Base-by-base conservation (phyloP, 2,797 vertebrate species). In the Protonibea diacanthus region DNA sequence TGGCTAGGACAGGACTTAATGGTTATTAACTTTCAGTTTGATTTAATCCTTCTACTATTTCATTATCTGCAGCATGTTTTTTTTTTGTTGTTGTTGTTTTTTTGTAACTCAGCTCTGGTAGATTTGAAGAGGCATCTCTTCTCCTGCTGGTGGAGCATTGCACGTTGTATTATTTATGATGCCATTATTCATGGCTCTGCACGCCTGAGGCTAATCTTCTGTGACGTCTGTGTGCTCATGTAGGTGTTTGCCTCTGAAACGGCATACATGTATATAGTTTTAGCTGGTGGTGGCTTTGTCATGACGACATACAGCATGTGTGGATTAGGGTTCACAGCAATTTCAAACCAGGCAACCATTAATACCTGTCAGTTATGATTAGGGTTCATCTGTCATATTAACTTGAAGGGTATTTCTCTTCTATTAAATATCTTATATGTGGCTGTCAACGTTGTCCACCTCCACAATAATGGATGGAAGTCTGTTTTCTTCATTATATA, bases 161-260 rank as follows among this genome's bases (percentile, higher is more conserved):
- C 77, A 11, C 3, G 55, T 61, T 89, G 71, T 82, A 82, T 90
- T 90, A 88, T 91, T 89, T 80, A 89, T 88, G 85, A 84, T 11
- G 7, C 47, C 74, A 81, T 85, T 87, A 80, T 86, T 85, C 64
- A 49, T 2, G 71, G 73, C 80, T 81, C 45, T 40, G 82, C 4
- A 45, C 5, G 71, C 86, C 76, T 2, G 68, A 70, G 74, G 86
- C 84, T 83, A 71, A 86, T 89, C 69, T 29, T 5, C 27, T 23
- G 70, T 80, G 82, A 79, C 60, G 59, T 80, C 17, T 74, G 74
- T 62, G 79, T 56, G 59, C 5, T 10, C 1, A 51, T 55, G 73
- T 78, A 56, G 67, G 74, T 69, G 74, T 78, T n/a, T 57, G 70
- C 15, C 45, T 74, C 62, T 49, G 74, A 72, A 74, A 27, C 29